A percentile compares a stretch with the other conserved stretches of the same genome.
These are phyloP conservation scores for Geopemphigus sp. DNA, from an alignment of 1,140 invertebrate species.

Conservation along the genomic window DNA sequence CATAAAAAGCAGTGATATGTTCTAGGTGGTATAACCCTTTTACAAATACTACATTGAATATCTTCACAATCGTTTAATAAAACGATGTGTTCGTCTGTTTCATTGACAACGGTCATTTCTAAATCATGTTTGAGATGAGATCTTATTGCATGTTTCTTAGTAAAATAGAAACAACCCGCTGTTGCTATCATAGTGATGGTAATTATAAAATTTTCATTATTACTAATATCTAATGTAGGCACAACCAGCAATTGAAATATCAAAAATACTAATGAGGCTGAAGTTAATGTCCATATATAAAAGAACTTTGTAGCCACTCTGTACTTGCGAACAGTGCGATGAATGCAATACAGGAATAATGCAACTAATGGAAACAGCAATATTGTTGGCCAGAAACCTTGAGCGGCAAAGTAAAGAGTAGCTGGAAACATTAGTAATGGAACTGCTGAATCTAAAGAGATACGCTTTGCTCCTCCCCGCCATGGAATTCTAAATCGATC, in stretches of 20 bases:
- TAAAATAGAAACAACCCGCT: constrained; percentile 55
- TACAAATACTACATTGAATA: constrained; percentile 53
- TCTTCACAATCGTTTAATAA: constrained; percentile 47
- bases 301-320: constrained; percentile 67
- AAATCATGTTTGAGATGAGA: constrained; percentile 56
- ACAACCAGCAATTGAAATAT: constrained; percentile 67
- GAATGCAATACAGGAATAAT: constrained; percentile 63
- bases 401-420: constrained; percentile 62
- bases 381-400: constrained; percentile 62
- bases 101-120: constrained; percentile 52
- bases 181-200: constrained; percentile 59
- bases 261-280: constrained; percentile 63
- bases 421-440: constrained; percentile 65
- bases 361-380: constrained; percentile 63
- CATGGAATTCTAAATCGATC: constrained; percentile 62
- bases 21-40: constrained; percentile 51
- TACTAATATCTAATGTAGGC: constrained; percentile 65
- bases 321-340: constrained; percentile 62
- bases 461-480: constrained; percentile 59
- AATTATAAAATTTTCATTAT: constrained; percentile 66
- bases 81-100: constrained; percentile 21
- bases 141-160: constrained; percentile 56
- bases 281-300: constrained; percentile 66
- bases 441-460: constrained; percentile 62
- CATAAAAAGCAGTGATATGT: constrained; percentile 57